Evolutionary conservation across 2,888 invertebrate species (phyloP).

Genomic region (Onchidella celtica): DNA sequence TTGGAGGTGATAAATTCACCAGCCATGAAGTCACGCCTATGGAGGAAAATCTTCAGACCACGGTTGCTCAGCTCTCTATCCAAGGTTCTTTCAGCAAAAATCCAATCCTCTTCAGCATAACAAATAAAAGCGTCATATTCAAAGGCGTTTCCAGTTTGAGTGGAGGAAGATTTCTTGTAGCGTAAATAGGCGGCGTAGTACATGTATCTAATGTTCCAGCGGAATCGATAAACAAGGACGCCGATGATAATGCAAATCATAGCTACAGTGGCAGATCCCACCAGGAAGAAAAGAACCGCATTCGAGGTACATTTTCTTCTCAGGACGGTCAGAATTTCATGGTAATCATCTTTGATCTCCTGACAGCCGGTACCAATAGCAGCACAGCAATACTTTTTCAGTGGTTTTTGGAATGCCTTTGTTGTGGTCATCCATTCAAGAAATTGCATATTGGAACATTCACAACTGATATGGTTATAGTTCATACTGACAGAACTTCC

Average conservation of each 20-base stretch:
- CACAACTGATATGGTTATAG: conserved; percentile 40
- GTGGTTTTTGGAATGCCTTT: conserved; percentile 18
- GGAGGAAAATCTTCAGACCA: conserved; percentile 22
- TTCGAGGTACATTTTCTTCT: not conserved
- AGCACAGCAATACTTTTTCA: not conserved
- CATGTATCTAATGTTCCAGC: conserved; percentile 34
- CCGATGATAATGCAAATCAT: not conserved
- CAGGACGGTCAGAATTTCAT: not conserved
- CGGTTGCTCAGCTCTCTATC: not conserved
- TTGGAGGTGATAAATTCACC: conserved; percentile 50
- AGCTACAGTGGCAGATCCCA: not conserved
- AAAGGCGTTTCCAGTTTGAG: not conserved
- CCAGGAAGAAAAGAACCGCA: not conserved
- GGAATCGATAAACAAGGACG: conserved; percentile 6
- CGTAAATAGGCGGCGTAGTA: conserved; percentile 31
- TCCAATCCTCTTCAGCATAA: conserved; percentile 37
- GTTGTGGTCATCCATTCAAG: conserved; percentile 35
- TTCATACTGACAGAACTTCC: conserved; percentile 21
- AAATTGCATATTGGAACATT: conserved; percentile 40
- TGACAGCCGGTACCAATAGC: not conserved
- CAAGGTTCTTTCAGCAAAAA: conserved; percentile 33
- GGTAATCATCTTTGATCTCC: not conserved
- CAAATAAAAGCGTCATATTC: conserved; percentile 50
- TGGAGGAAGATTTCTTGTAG: not conserved
- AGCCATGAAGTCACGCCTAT: conserved; percentile 27